phyloP scores from a whole-genome alignment of 2,113 vertebrate species.

The Castor canadensis region DNA sequence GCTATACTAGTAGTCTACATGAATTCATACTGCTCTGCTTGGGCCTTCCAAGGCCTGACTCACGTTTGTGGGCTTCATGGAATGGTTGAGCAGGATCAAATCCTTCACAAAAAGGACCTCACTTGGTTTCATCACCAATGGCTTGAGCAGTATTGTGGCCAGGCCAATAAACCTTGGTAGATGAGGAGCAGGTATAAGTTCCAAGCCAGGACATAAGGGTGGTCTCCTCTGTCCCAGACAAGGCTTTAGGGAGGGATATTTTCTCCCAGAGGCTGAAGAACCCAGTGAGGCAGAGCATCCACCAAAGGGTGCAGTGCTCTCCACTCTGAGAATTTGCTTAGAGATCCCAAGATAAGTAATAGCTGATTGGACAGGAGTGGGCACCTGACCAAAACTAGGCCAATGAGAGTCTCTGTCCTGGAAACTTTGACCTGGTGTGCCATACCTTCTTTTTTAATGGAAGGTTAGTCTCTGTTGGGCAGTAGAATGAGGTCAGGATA shows the following conservation, averaged over 20 bases:
- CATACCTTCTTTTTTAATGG: neutral
- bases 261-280: neutral
- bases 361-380: neutral
- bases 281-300: neutral
- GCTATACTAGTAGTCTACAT: neutral
- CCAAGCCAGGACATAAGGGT: neutral
- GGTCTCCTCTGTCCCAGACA: neutral
- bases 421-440: neutral
- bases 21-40: neutral
- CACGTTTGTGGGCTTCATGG: slow-evolving; percentile 67
- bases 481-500: neutral
- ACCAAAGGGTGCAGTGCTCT: neutral
- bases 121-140: neutral
- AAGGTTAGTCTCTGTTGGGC: neutral
- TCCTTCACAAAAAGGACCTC: slow-evolving; percentile 55
- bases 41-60: neutral
- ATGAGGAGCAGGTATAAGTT: neutral
- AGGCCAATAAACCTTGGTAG: slow-evolving; percentile 71
- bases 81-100: slow-evolving; percentile 53
- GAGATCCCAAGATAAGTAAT: neutral
- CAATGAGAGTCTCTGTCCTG: neutral
- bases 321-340: neutral
- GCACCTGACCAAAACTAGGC: neutral
- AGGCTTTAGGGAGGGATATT: neutral
- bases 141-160: slow-evolving; percentile 60